Evolutionary conservation across 1,140 invertebrate genomes (phyloP), one percentile per base, ranked within the genome.

Genomic region (Andricus grossulariae): DNA sequence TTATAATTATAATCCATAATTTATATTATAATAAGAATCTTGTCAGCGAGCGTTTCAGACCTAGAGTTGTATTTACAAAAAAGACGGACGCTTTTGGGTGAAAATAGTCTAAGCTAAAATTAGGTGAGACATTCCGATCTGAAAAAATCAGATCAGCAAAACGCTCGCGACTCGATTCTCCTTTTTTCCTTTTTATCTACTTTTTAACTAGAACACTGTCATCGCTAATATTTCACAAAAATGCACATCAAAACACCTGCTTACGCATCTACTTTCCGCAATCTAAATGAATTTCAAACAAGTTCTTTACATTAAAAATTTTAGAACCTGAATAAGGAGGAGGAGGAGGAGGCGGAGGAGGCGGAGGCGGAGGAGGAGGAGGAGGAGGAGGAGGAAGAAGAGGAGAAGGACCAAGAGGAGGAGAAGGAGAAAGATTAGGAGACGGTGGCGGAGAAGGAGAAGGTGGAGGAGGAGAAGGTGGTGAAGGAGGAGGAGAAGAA

Each of bases 171-270:
- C 4, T 60, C 45, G 39, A 45, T 74, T 6, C n/a, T 52, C 21
- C 50, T 75, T 71, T 25, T 71, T 39, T 11, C 2, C 50, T 25
- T 66, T 18, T 50, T 45, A 25, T 45, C 10, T 66, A 39, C 16
- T 73, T 71, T 72, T 55, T 55, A 72, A 57, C 72, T 77, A 82
- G 18, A 70, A 73, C 70, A 32, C 45, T 73, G n/a, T 50, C 75
- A 66, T 76, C 49, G 80, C 78, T 86, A 84, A 78, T 73, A 80
- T 82, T 82, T 83, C 80, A 81, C 81, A 82, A 81, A n/a, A 85
- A 85, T 82, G 83, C 80, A 82, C 82, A 87, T 86, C 82, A 80
- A 82, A 85, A 85, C 80, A 86, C 71, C 81, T 80, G 76, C 16
- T 79, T 78, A 66, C 32, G 39, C 60, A n/a, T 66, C 25, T 66